phyloP scores from a whole-genome alignment of 2,797 vertebrate species.

The Loriculus beryllinus region DNA sequence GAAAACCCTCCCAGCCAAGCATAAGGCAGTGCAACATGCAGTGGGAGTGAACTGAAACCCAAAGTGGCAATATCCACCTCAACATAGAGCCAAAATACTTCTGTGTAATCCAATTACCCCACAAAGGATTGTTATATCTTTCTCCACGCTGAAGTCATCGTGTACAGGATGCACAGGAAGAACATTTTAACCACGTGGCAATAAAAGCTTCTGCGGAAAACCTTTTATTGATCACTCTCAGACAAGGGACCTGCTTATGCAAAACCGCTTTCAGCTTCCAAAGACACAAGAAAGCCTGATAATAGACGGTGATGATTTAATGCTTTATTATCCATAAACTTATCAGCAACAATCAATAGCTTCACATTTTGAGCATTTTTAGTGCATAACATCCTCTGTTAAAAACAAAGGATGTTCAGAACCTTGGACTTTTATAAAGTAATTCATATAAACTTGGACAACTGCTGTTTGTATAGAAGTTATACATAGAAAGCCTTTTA shows the following conservation, averaged over 20 bases:
- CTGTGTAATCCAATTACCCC: not conserved
- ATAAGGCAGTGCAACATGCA: not conserved
- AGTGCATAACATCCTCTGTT: slow-evolving; percentile 40
- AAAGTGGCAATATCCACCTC: not conserved
- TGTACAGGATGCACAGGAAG: slow-evolving; percentile 28
- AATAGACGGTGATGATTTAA: slow-evolving; percentile 40
- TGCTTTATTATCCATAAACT: slow-evolving; percentile 56
- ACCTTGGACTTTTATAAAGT: slow-evolving; percentile 22
- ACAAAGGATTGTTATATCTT: not conserved
- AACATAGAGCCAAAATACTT: not conserved
- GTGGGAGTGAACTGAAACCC: not conserved
- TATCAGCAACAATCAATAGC: slow-evolving; percentile 53
- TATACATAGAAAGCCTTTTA: slow-evolving; percentile 62
- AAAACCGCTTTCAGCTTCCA: slow-evolving; percentile 26
- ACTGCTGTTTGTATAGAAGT: slow-evolving; percentile 43
- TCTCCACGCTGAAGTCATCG: slow-evolving; percentile 2
- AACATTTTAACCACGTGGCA: slow-evolving; percentile 30
- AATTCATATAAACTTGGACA: slow-evolving; percentile 54
- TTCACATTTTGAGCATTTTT: slow-evolving; percentile 43
- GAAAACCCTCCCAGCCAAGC: not conserved
- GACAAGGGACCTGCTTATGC: not conserved
- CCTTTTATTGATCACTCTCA: slow-evolving; percentile 39
- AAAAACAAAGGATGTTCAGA: slow-evolving; percentile 57
- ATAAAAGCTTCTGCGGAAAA: slow-evolving; percentile 64
- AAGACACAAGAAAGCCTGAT: not conserved